These are phyloP conservation scores for Eristalis tenax DNA, from an alignment of 2,888 invertebrate genomes.

Conservation along the genomic window DNA sequence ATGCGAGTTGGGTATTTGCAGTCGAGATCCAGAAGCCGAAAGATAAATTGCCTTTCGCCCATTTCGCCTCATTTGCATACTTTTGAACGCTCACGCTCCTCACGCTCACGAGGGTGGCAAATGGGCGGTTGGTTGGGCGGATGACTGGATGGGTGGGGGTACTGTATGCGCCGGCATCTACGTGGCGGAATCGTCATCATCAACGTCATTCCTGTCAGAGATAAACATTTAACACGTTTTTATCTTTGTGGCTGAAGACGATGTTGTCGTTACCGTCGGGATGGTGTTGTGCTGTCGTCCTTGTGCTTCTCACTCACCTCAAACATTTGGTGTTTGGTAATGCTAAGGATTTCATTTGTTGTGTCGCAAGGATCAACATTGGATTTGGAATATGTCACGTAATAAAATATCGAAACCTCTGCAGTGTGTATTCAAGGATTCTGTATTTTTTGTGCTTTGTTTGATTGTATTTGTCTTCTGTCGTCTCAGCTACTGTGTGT, in stretches of 20 bases:
- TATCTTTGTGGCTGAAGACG: slow-evolving; percentile 52
- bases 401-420: slow-evolving; percentile 70
- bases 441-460: slow-evolving; percentile 12
- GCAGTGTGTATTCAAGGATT: slow-evolving; percentile 63
- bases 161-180: slow-evolving; percentile 6
- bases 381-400: slow-evolving; percentile 71
- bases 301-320: slow-evolving; percentile 15
- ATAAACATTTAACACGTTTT: slow-evolving; percentile 80
- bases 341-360: slow-evolving; percentile 61
- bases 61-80: slow-evolving; percentile 69
- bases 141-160: not conserved
- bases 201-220: slow-evolving; percentile 73
- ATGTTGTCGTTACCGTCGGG: slow-evolving; percentile 18
- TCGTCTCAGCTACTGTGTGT: not conserved
- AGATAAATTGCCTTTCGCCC: slow-evolving; percentile 71
- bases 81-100: slow-evolving; percentile 45
- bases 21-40: slow-evolving; percentile 39
- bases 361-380: slow-evolving; percentile 64
- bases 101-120: slow-evolving; percentile 39
- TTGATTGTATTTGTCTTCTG: slow-evolving; percentile 31
- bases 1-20: slow-evolving; percentile 54
- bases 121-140: slow-evolving; percentile 9
- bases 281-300: not conserved
- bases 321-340: slow-evolving; percentile 17
- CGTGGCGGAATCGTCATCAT: slow-evolving; percentile 54